Percentiles rank a stretch among this genome's conserved stretches.
Evolutionary conservation across 2,113 vertebrate species (phyloP).

Genomic region (Pimephales promelas): DNA sequence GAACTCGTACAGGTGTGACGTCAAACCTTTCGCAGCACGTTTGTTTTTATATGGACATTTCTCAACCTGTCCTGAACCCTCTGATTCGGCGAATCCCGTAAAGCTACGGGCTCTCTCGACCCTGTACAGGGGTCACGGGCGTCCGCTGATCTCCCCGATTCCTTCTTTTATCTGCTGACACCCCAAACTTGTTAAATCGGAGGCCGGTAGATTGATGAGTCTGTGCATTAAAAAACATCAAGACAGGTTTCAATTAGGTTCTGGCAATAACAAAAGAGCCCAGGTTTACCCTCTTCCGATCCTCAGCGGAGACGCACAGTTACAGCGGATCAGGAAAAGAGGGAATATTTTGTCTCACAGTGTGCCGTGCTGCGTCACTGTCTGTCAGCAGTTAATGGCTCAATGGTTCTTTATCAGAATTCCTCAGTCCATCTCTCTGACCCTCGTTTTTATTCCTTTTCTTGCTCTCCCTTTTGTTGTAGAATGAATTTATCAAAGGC

Average conservation of each 20-base stretch:
- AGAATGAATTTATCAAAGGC: constrained; percentile 85
- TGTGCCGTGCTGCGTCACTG: constrained; percentile 45
- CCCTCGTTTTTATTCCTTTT: constrained; percentile 57
- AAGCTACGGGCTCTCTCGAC: constrained; percentile 37
- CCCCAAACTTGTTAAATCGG: constrained; percentile 41
- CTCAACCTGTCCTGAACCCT: constrained; percentile 8
- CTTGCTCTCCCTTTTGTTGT: constrained; percentile 61
- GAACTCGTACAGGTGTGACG: constrained; percentile 2
- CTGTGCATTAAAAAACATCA: constrained; percentile 52
- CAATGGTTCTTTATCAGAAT: constrained; percentile 48
- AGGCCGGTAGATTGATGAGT: constrained; percentile 36
- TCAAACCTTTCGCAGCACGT: constrained; percentile 13
- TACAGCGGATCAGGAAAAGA: constrained; percentile 41
- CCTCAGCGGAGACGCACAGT: constrained; percentile 23
- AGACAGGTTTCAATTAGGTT: constrained; percentile 47
- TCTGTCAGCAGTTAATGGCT: constrained; percentile 53
- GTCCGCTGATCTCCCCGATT: not conserved
- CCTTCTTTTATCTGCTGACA: not conserved
- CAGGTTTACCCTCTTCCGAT: constrained; percentile 21
- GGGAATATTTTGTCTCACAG: constrained; percentile 35
- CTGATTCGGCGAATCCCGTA: constrained; percentile 15
- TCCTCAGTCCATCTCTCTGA: constrained; percentile 57
- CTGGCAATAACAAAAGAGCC: constrained; percentile 45
- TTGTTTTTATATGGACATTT: constrained; percentile 26
- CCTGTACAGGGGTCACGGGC: constrained; percentile 12